Evolutionary conservation across 2,113 vertebrate species (phyloP), one percentile per base, ranked within the genome.

Genomic region (Thunnus maccoyii): DNA sequence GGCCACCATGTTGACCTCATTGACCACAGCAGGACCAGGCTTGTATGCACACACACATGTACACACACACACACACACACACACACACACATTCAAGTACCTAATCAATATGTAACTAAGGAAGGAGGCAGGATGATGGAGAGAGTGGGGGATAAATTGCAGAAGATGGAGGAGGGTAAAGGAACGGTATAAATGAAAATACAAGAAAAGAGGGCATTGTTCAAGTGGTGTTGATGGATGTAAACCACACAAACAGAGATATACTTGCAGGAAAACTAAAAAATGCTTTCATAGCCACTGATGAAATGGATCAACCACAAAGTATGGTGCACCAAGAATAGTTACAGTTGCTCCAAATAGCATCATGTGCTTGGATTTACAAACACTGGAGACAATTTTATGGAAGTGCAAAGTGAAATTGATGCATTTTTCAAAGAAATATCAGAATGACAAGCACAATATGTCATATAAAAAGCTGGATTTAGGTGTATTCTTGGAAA

Each of bases 31-130:
- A 80, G 82, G 82, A 82, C 69, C 72, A 76, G 78, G 77, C 87
- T 58, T 2, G n/a, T 72, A 76, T 7, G 36, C 20, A 25, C 65
- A 52, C 57, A 44, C 48, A 60, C n/a, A 30, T n/a, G 32, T 27
- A 67, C 58, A 74, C 63, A 57, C 68, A 66, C 46, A 78, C 55
- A 85, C 67, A 78, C 72, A 69, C 46, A 76, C 51, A 44, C 46
- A 72, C 47, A 54, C 76, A 83, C 65, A 66, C 4, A 52, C 76
- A 80, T 54, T 44, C 44, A 82, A 71, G 22, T 13, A 63, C 83
- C 83, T 76, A 85, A 93, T 93, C 90, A 91, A 91, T 93, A 89
- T 87, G 81, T 87, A 88, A 86, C 90, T 74, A 88, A 90, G 83
- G 78, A 86, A 68, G 82, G 72, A 85, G 77, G 76, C 55, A 75